Percentiles rank a stretch among this genome's conserved stretches.
These are phyloP conservation scores for Tyrannus savana DNA, from an alignment of 2,113 vertebrate genomes.

Conservation along the genomic window DNA sequence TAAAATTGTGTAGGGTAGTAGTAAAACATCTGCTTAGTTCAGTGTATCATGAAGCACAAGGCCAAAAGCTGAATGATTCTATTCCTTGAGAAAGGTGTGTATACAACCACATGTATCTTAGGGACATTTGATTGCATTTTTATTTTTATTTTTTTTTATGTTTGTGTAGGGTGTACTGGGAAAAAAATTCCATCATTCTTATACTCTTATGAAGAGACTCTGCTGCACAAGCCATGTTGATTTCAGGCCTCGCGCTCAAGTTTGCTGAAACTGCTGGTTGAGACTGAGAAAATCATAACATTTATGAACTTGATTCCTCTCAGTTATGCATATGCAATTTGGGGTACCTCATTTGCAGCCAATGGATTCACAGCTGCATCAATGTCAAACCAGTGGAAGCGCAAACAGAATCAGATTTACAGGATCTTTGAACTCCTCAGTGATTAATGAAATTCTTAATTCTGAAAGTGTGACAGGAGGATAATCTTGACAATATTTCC, in stretches of 20 bases:
- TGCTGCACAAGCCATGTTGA: neutral
- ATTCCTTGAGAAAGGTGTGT: neutral
- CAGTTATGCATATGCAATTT: constrained; percentile 18
- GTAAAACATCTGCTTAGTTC: constrained; percentile 11
- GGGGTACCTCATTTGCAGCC: constrained; percentile 4
- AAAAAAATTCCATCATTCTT: neutral
- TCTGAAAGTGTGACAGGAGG: constrained; percentile 50
- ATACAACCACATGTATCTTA: neutral
- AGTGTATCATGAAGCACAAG: neutral
- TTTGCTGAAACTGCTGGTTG: neutral
- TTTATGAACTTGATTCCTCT: constrained; percentile 5
- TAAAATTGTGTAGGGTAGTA: neutral
- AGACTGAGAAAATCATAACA: neutral
- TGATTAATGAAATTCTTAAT: constrained; percentile 63
- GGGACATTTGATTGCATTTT: neutral
- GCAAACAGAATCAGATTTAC: constrained; percentile 43
- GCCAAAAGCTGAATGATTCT: neutral
- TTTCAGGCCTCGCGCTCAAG: constrained; percentile 36
- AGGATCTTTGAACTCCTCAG: constrained; percentile 49
- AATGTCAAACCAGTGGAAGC: neutral
- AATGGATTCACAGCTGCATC: constrained; percentile 16
- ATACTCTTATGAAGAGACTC: neutral
- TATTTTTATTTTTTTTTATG: neutral
- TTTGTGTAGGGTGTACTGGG: neutral
- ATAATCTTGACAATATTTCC: constrained; percentile 46